Conservation (phyloP, 2,113 vertebrate genomes). For the Chloroceryle aenea region DNA sequence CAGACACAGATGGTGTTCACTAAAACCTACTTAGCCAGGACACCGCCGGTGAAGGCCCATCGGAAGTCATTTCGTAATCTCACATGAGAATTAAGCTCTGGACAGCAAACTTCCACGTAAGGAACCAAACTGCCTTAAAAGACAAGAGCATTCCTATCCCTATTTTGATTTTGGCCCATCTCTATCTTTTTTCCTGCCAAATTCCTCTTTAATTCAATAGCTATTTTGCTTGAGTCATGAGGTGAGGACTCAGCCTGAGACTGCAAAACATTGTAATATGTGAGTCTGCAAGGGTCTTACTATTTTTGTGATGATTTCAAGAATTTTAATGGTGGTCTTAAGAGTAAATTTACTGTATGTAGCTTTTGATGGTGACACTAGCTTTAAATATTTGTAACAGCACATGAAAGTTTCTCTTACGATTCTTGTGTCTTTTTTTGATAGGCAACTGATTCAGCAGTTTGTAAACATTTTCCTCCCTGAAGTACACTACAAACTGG, state of each 20-base stretch:
- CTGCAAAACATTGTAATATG: background rate
- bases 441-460: background rate
- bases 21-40: constrained; percentile 32
- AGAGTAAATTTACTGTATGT: background rate
- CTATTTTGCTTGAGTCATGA: background rate
- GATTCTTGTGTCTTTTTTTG: background rate
- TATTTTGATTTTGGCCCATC: background rate
- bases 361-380: background rate
- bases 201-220: background rate
- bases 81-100: background rate
- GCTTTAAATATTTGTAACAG: background rate
- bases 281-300: background rate
- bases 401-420: background rate
- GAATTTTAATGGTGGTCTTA: background rate
- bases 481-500: background rate
- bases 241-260: background rate
- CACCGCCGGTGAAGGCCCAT: background rate
- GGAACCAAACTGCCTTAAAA: background rate
- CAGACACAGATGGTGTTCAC: constrained; percentile 13
- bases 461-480: background rate
- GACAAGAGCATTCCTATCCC: background rate
- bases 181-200: background rate
- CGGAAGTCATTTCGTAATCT: constrained; percentile 15
- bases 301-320: background rate
- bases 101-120: background rate